Evolutionary conservation across 1,140 invertebrate genomes (phyloP), one percentile per base, ranked within the genome.

Genomic region (Cyclargus thomasi): DNA sequence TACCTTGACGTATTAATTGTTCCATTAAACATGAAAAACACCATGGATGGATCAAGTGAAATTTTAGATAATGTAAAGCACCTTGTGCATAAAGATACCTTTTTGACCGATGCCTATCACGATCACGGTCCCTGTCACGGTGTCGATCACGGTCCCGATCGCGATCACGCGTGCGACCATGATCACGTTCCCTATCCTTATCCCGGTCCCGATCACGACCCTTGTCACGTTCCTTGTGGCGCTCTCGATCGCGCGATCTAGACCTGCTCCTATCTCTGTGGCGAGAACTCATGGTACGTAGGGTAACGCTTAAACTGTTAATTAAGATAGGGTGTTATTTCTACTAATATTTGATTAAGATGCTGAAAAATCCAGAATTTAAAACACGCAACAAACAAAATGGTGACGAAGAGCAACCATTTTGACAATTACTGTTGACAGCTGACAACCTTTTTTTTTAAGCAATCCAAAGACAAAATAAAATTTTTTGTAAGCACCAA

Each of bases 61-160:
- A 8, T 29, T 29, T 8, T 29, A 29, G 29, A 8, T 23, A 23
- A 1, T 23, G 23, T 6, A 29, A 29, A 3, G 29, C 29, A 29
- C 29, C 29, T 2, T 29, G 8, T 29, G 8, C 29, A 29, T 29
- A 29, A 29, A 29, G 29, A 29, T 29, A 73, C 91, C 81, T 90
- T 73, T 84, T 92, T 69, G 77, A 88, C 16, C 91, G 83, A 67
- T 91, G 88, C 55, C 91, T 75, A 29, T 79, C 75, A 0, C 73
- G 66, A 23, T 81, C 76, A 3, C 74, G 67, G 17, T 76, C 76
- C 8, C 74, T 82, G 36, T 91, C 89, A n/a, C 86, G 71, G 64
- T 91, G 87, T 8, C 91, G 80, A 63, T 90, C 86, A 4, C 91
- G 75, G 20, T 92, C 91, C 53, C 91, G 75, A 21, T 91, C 90